Base-by-base conservation (phyloP, 2,888 invertebrate species). In the Andrena bicolor region DNA sequence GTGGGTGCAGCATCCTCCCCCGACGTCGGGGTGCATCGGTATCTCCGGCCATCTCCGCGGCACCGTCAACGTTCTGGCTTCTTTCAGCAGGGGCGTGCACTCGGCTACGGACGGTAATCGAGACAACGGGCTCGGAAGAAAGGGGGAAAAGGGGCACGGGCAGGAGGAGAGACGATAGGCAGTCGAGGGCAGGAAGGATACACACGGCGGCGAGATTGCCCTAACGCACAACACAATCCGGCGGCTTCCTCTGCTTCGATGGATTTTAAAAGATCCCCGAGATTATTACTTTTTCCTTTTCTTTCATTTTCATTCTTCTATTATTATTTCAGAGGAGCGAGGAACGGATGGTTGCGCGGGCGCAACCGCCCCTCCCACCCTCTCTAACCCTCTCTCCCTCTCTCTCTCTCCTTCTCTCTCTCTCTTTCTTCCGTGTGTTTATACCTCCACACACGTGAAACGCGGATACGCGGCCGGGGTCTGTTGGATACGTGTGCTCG, bases 191-290 rank as follows among this genome's bases (percentile, higher is more conserved):
- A 56, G 73, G 78, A 72, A 76, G 80, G 72, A 69, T 83, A 82
- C 58, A 70, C 66, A 53, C 20, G 66, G 70, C 70, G 83, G 88
- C 86, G 88, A 86, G 89, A 89, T 87, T 88, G 86, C 89, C 89
- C 89, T 87, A 90, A 92, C 92, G 90, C 92, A 92, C 90, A 91
- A 92, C 92, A 93, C 93, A 93, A 93, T 93, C 93, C 92, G 90
- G 88, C 92, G 91, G 93, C 91, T 93, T 90, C 89, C 91, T 94
- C 91, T 93, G 94, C 94, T 93, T 92, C 93, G 93, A 93, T 94
- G 94, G 93, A 92, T 93, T 94, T 94, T 94, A 94, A 94, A 94
- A 94, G 94, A 93, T 93, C 93, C 92, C 93, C 89, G 92, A 93
- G 94, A 94, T 94, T 94, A 94, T 94, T 94, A 93, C 94, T 94